Evolutionary conservation across 2,888 invertebrate species (phyloP).

Genomic region (Chrysolina haemoptera): DNA sequence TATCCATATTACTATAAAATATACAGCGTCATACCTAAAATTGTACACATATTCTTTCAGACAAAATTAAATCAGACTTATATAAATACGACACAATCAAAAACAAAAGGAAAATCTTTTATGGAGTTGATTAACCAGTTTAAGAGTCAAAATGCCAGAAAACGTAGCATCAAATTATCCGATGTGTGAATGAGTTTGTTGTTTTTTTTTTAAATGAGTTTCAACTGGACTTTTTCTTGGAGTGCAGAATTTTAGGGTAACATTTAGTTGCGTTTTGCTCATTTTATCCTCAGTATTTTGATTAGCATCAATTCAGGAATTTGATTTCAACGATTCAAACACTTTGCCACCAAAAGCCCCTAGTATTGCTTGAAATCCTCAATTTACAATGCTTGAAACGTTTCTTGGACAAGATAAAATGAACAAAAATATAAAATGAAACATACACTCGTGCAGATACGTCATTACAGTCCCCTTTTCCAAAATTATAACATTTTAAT

Average conservation of each 20-base stretch:
- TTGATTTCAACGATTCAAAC: not conserved
- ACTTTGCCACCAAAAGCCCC: not conserved
- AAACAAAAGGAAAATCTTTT: conserved; percentile 5
- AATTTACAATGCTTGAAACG: not conserved
- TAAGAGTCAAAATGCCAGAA: not conserved
- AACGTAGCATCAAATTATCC: not conserved
- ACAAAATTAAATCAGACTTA: conserved; percentile 16
- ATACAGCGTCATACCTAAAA: conserved; percentile 17
- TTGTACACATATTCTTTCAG: conserved; percentile 18
- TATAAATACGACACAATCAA: conserved; percentile 10
- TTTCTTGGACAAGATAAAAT: not conserved
- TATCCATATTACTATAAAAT: conserved; percentile 45
- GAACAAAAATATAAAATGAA: not conserved
- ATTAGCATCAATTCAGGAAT: not conserved
- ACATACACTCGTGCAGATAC: conserved; percentile 62
- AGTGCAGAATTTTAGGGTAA: conserved; percentile 8
- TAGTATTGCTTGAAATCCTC: conserved; percentile 3
- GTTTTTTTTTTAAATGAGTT: not conserved
- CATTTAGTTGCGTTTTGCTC: conserved; percentile 3
- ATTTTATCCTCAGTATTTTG: not conserved
- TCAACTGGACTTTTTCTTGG: not conserved
- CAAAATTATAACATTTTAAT: conserved; percentile 59
- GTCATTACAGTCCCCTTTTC: conserved; percentile 53
- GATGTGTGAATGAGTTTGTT: conserved; percentile 1
- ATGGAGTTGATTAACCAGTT: not conserved